Percentiles rank a stretch among this genome's conserved stretches.
These are phyloP conservation scores for Eilema caniola DNA, from an alignment of 2,888 invertebrate genomes.

Conservation along the genomic window DNA sequence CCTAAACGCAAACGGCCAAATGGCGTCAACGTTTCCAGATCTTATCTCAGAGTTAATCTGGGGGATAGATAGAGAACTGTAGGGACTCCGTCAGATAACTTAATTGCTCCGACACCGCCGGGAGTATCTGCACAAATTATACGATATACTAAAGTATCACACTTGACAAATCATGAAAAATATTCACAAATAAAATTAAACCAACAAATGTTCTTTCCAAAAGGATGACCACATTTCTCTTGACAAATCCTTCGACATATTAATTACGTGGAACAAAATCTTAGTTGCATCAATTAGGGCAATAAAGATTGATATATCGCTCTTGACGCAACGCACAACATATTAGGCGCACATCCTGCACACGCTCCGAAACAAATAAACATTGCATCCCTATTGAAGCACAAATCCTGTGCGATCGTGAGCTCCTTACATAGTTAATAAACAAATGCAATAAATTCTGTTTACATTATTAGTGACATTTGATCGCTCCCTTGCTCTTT, in stretches of 20 bases:
- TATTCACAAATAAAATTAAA: slow-evolving; percentile 35
- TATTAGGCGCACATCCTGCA: slow-evolving; percentile 78
- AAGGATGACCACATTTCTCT: slow-evolving; percentile 54
- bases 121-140: slow-evolving; percentile 66
- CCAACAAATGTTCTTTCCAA: slow-evolving; percentile 36
- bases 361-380: slow-evolving; percentile 77
- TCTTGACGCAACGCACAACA: slow-evolving; percentile 67
- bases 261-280: slow-evolving; percentile 63
- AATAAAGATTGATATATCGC: slow-evolving; percentile 76
- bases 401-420: slow-evolving; percentile 74
- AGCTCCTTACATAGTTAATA: slow-evolving; percentile 80
- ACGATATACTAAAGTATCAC: slow-evolving; percentile 49
- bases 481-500: slow-evolving; percentile 57
- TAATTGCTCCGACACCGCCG: slow-evolving; percentile 75
- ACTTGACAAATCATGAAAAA: slow-evolving; percentile 24
- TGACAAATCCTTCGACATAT: slow-evolving; percentile 62
- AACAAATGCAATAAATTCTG: slow-evolving; percentile 80
- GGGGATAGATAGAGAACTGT: slow-evolving; percentile 71
- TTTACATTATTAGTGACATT: slow-evolving; percentile 74
- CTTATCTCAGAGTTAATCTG: slow-evolving; percentile 79
- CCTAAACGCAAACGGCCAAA: slow-evolving; percentile 76
- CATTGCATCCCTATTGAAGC: slow-evolving; percentile 73
- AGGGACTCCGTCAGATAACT: slow-evolving; percentile 73
- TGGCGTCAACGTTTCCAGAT: slow-evolving; percentile 80
- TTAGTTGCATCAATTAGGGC: slow-evolving; percentile 69